These are phyloP conservation scores for Naso thynnoides DNA, from an alignment of 2,797 vertebrate genomes.

Conservation along the genomic window DNA sequence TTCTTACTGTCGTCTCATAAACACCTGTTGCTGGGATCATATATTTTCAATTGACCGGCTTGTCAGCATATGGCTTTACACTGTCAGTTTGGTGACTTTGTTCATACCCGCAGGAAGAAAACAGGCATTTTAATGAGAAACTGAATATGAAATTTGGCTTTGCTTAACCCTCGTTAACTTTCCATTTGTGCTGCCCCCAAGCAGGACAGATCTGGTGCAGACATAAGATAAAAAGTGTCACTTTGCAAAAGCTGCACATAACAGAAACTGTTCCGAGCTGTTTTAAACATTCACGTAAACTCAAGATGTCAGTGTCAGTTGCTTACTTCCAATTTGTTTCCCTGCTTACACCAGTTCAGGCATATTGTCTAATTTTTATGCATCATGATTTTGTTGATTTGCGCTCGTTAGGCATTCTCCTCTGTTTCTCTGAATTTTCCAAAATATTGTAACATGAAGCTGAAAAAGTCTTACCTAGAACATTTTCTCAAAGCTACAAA, in stretches of 20 bases:
- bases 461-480: neutral
- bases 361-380: neutral
- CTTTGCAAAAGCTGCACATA: conserved; percentile 8
- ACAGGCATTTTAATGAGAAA: conserved; percentile 64
- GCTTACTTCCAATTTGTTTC: neutral
- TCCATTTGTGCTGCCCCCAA: conserved; percentile 46
- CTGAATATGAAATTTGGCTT: conserved; percentile 57
- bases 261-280: conserved; percentile 4
- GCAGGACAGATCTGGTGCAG: conserved; percentile 32
- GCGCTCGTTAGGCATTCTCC: neutral
- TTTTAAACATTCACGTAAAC: neutral
- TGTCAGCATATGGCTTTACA: conserved; percentile 16
- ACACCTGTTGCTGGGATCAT: conserved; percentile 22
- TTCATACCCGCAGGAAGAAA: conserved; percentile 31
- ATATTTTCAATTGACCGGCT: conserved; percentile 21
- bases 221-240: conserved; percentile 21
- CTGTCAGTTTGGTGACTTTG: conserved; percentile 16
- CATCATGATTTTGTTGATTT: neutral
- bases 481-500: neutral
- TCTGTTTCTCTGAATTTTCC: neutral
- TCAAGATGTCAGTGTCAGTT: neutral
- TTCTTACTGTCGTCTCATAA: neutral
- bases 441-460: neutral
- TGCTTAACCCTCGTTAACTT: conserved; percentile 61
- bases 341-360: neutral